Evolutionary conservation across 2,888 invertebrate species (phyloP), one percentile per base, ranked within the genome.

Genomic region (Tillus elongatus): DNA sequence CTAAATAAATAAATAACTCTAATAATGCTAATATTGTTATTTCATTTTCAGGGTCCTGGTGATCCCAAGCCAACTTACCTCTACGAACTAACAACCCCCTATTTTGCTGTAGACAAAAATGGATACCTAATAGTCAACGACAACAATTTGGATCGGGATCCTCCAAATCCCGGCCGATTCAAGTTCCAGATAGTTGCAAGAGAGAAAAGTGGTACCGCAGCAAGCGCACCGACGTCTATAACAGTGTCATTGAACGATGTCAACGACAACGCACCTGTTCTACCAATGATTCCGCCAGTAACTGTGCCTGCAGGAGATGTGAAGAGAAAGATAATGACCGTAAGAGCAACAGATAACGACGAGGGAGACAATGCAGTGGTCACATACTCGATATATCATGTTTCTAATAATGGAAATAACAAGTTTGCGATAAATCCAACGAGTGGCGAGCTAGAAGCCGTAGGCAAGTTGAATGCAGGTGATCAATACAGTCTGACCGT

Each of bases 401-500:
- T 91, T 4, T 89, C 90, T 42, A 91, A 90, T 65, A 89, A 89
- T 63, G 91, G 90, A 1, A 74, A 79, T 42, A 82, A 82, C 53
- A 89, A 87, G 64, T 91, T 92, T 61, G 75, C 75, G 52, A 88
- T 92, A 52, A 80, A 91, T 57, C 76, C 83, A 33, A 73, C 71
- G 50, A 82, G 80, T 9, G 91, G 91, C 13, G 73, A 80, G 40
- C 44, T 72, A 61, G 81, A 86, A 41, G 82, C 87, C 11, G 74
- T 79, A n/a, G 83, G 84, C 2, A 82, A 85, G 37, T 61, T 91
- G 8, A 77, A 81, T 58, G 84, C 89, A 0, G 91, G 90, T 0
- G 88, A 90, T 52, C 88, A 89, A 52, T 91, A 87, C 66, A 88
- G 87, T 58, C 77, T 91, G 13, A 90, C 90, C 0, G 77, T 91